Conservation (phyloP, 2,797 vertebrate genomes). For the Erpetoichthys calabaricus region DNA sequence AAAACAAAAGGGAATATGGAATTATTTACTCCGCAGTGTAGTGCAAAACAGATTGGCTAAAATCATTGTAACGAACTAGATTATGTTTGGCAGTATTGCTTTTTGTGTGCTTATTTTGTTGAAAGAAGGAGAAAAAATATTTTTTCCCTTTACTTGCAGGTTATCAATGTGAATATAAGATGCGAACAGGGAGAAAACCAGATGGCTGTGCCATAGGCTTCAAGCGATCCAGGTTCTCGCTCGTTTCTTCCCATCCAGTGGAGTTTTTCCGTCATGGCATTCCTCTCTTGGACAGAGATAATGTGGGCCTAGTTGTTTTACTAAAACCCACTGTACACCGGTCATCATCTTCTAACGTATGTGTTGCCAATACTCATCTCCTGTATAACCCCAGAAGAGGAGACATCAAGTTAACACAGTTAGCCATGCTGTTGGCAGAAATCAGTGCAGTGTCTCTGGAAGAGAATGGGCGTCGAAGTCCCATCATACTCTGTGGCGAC, state of each 20-base stretch:
- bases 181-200: conserved; percentile 78
- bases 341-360: conserved; percentile 33
- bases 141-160: conserved; percentile 38
- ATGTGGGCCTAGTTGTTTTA: conserved; percentile 77
- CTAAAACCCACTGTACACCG: conserved; percentile 44
- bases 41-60: no score
- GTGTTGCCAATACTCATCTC: conserved; percentile 86
- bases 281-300: conserved; percentile 79
- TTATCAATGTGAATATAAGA: conserved; percentile 87
- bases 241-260: conserved; percentile 67
- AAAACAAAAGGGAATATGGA: no score
- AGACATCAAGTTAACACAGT: conserved; percentile 84
- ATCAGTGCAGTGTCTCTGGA: conserved; percentile 51
- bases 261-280: conserved; percentile 72
- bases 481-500: conserved; percentile 81
- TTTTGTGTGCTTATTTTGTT: background rate
- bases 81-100: no score
- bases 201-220: conserved; percentile 85
- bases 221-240: conserved; percentile 67
- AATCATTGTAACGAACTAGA: no score
- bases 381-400: conserved; percentile 87
- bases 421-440: conserved; percentile 85
- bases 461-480: conserved; percentile 53
- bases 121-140: background rate
- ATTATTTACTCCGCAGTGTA: no score